phyloP scores from a whole-genome alignment of 2,888 invertebrate species.

The Cryptocephalus moraei region DNA sequence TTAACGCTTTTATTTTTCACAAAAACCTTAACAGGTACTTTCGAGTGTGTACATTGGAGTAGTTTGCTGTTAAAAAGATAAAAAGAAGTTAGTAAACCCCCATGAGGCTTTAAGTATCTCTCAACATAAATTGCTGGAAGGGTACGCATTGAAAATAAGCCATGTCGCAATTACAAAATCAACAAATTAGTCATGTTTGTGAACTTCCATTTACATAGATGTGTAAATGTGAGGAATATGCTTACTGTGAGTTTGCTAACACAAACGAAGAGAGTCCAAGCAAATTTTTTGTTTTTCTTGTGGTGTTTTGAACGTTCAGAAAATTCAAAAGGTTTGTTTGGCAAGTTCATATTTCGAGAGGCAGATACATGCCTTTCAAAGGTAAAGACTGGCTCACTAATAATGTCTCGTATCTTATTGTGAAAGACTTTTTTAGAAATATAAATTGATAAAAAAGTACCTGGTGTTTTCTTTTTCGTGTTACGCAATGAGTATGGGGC shows the following conservation, averaged over 20 bases:
- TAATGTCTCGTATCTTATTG: conserved; percentile 36
- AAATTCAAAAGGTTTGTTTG: too few species aligned
- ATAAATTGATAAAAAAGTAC: conserved; percentile 33
- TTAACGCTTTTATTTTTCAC: too few species aligned
- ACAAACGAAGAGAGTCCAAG: conserved; percentile 4
- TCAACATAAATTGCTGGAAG: conserved; percentile 33
- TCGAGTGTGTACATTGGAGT: conserved; percentile 1
- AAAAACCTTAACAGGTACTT: too few species aligned
- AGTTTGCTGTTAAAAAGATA: conserved; percentile 19
- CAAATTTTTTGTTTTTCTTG: too few species aligned
- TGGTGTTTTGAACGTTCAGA: too few species aligned
- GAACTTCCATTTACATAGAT: conserved; percentile 13
- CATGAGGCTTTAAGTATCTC: conserved; percentile 28
- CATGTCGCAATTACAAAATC: conserved; percentile 19
- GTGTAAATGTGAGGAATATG: conserved; percentile 14
- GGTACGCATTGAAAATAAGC: conserved; percentile 28
- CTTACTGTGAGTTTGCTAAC: conserved; percentile 33
- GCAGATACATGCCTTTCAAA: too few species aligned
- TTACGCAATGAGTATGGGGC: conserved; percentile 15
- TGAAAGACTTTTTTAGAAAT: conserved; percentile 39
- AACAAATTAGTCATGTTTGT: conserved; percentile 19
- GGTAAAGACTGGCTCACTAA: conserved; percentile 33
- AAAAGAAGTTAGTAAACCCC: conserved; percentile 27
- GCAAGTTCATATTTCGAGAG: too few species aligned
- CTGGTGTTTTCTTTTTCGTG: conserved; percentile 15